phyloP scores from a whole-genome alignment of 2,888 invertebrate genomes.

The Zhuqinia jingwanae region DNA sequence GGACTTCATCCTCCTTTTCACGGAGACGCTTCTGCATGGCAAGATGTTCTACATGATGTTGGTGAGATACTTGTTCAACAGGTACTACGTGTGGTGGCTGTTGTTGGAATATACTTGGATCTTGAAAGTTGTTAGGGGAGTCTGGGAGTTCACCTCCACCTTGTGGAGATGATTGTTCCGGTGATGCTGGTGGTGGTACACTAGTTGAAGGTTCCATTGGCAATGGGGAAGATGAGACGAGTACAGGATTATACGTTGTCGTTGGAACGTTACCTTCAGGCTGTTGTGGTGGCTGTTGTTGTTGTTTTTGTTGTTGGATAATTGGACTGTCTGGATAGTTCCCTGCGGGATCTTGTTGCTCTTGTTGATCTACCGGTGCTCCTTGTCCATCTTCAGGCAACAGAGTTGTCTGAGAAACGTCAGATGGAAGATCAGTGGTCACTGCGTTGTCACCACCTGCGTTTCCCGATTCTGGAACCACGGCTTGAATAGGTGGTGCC shows the following conservation, averaged over 20 bases:
- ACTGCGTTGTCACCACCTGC: neutral
- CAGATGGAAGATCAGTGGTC: conserved; percentile 12
- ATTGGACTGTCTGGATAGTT: conserved; percentile 33
- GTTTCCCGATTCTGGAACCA: conserved; percentile 38
- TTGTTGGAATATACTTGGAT: neutral
- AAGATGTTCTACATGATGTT: neutral
- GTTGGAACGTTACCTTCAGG: neutral
- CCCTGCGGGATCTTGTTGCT: neutral
- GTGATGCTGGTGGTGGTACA: neutral
- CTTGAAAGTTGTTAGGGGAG: neutral
- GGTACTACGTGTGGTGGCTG: conserved; percentile 10
- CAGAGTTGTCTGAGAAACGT: conserved; percentile 13
- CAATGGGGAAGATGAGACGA: neutral
- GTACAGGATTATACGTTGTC: conserved; percentile 21
- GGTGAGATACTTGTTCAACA: neutral
- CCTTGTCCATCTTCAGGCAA: neutral
- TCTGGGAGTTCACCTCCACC: neutral
- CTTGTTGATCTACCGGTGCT: neutral
- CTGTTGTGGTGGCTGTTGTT: neutral
- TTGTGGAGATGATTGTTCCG: neutral
- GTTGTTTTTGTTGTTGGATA: neutral
- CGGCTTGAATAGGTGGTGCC: neutral
- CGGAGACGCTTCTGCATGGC: conserved; percentile 33
- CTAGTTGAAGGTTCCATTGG: neutral
- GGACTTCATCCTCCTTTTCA: conserved; percentile 48